These are phyloP conservation scores for Actinia tenebrosa DNA, from an alignment of 64 coral and sea anemone species.

Conservation along the genomic window DNA sequence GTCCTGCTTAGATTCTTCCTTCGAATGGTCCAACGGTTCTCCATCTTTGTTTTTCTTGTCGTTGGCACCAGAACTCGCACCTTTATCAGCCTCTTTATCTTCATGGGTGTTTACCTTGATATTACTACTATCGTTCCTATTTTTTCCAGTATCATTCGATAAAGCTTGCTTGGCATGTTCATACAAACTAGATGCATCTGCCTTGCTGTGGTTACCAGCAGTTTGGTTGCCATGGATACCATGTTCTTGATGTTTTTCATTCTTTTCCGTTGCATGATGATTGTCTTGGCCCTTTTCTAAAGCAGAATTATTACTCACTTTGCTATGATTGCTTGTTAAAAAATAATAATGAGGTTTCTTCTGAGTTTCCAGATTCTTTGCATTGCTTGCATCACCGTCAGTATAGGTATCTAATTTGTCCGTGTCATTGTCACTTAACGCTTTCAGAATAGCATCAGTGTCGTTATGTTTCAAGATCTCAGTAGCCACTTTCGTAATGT, in stretches of 20 bases:
- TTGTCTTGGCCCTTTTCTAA: neutral
- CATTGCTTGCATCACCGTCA: neutral
- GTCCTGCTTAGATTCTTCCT: neutral
- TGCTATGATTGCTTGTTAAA: neutral
- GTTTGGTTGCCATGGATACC: neutral
- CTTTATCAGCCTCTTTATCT: neutral
- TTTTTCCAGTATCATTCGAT: neutral
- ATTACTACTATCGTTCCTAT: neutral
- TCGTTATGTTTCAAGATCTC: slow-evolving; percentile 12
- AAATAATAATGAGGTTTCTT: neutral
- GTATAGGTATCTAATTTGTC: neutral
- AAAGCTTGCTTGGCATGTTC: neutral
- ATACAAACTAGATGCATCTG: neutral
- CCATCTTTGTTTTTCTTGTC: neutral
- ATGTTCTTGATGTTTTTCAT: neutral
- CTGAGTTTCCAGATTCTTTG: neutral
- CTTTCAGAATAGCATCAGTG: neutral
- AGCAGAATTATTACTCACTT: neutral
- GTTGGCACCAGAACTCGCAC: neutral
- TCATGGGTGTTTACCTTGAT: neutral
- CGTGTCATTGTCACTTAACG: neutral
- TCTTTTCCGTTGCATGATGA: neutral
- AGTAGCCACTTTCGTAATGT: neutral
- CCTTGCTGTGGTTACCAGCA: neutral
- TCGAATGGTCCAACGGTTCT: neutral